Base-by-base conservation (phyloP, 2,113 vertebrate genomes). In the Malurus melanocephalus region DNA sequence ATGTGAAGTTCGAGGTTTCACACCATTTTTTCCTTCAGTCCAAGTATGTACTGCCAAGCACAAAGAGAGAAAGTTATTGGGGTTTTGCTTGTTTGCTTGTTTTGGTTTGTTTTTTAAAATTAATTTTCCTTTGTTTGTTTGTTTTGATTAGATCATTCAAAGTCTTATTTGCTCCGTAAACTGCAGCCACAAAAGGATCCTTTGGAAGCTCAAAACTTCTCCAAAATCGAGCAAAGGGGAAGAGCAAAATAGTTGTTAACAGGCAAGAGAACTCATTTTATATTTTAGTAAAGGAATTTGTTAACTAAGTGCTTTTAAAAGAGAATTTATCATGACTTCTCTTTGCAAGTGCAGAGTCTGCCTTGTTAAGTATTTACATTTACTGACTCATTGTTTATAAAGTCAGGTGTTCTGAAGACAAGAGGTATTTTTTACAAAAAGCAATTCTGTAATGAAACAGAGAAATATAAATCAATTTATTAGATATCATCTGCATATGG, bases 401-500 rank as follows among this genome's bases (percentile, higher is more conserved):
- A 87, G 56, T 24, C 66, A 81, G 66, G 51, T 81, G 66, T 14
- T 84, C 17, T 52, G 75, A 64, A 85, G 49, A 59, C 17, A 81
- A 67, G 45, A 74, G 7, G 7, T 38, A 61, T 77, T 92, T 89
- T 92, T 89, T 86, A 77, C 28, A 77, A 30, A 65, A 75, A 85
- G 13, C 73, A 93, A 72, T 69, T 85, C 43, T 79, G 38, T 67
- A 87, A 86, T 60, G 65, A 90, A 90, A 79, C 32, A 67, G n/a
- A 83, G 32, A 81, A 86, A 19, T 89, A 72, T 46, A 88, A 92
- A 90, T 92, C 71, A 80, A 85, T 77, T 88, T 90, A 85, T 92
- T 85, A 80, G 80, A 84, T 71, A 87, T 82, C 32, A 89, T 91
- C 62, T 79, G 55, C 69, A 79, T 76, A 61, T 35, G 68, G 53